phyloP scores from a whole-genome alignment of 2,113 vertebrate genomes.

The Mus musculus region GRCm39 chrX:88519001-88519500 shows the following conservation, averaged over 20 bases:
- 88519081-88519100: background rate
- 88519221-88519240: constrained; percentile 64
- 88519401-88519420: constrained; percentile 69
- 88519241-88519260: constrained; percentile 71
- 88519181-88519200: constrained; percentile 64
- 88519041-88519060: background rate
- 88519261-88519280: constrained; percentile 69
- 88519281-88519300: constrained; percentile 47
- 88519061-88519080: background rate
- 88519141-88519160: constrained; percentile 68
- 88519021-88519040: too few relatives aligned
- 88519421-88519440: constrained; percentile 54
- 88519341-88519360: constrained; percentile 55
- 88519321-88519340: constrained; percentile 70
- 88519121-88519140: constrained; percentile 59
- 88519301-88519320: constrained; percentile 59
- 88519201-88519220: constrained; percentile 60
- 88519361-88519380: constrained; percentile 70
- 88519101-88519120: constrained; percentile 31
- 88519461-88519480: constrained; percentile 51
- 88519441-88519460: constrained; percentile 33
- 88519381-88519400: constrained; percentile 74
- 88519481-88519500: constrained; percentile 52
- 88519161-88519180: constrained; percentile 51
- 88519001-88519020: background rate